Evolutionary conservation across 2,888 invertebrate genomes (phyloP), one percentile per base, ranked within the genome.

Genomic region (Octonoba sinensis): DNA sequence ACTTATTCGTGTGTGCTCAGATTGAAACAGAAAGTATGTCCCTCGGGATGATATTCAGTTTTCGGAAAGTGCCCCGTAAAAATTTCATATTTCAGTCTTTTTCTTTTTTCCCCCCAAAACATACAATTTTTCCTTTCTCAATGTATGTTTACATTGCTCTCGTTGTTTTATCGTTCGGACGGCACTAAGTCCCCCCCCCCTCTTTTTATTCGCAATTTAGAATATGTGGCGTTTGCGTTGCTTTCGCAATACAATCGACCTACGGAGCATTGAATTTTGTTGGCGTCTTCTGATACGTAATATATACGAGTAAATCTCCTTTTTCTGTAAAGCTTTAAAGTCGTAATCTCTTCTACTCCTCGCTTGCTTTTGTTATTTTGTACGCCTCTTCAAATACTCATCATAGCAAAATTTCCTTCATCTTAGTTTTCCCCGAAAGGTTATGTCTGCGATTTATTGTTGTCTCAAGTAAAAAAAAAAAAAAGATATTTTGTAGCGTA

Each of bases 71-170:
- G 24, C 47, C 24, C 65, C 46, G 24, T 65, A 49, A 65, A 65
- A 65, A 65, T 65, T 65, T 49, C 65, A 65, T 65, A 65, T 65
- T 65, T 36, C 8, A 1, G 3, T 2, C 36, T 11, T 36, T 36
- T 36, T 11, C 11, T 36, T 36, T 36, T 49, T 49, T 24, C 24
- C 49, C 16, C 22, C 1, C 1, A 3, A 64, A 64, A 64, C 46
- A 24, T 15, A 16, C 1, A 24, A 36, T 49, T 65, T 49, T 24
- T 16, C 49, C 36, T 8, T 11, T 27, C 27, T 22, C 2, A 20
- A 49, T 49, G 22, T 65, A 65, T 65, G 49, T 65, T 65, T 65
- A 49, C 65, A 49, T 24, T 49, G 24, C 65, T 65, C 65, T 22
- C 49, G 22, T 49, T 65, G 49, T 65, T 49, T 65, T 49, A 49